A percentile compares a stretch with the other conserved stretches of the same genome.
Evolutionary conservation across 2,113 vertebrate species (phyloP).

Genomic region (Lichenostomus cassidix): DNA sequence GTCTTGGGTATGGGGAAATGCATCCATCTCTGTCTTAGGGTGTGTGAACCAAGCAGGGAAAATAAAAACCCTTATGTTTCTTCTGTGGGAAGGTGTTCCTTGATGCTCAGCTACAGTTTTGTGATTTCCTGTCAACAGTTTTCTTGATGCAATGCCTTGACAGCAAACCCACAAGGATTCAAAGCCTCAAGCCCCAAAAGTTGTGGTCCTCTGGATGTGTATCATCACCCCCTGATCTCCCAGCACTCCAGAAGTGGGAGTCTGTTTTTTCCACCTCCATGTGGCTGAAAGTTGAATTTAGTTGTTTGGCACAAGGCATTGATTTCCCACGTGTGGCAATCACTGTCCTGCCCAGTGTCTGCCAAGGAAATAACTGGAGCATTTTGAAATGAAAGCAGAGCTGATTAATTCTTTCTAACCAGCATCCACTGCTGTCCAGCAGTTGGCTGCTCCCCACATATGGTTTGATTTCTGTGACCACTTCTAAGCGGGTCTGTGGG

Average conservation of each 20-base stretch:
- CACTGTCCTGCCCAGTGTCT: neutral
- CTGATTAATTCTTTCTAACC: neutral
- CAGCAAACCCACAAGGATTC: neutral
- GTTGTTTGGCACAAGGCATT: neutral
- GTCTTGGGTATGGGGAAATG: neutral
- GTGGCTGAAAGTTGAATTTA: neutral
- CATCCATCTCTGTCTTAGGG: neutral
- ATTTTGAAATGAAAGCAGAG: neutral
- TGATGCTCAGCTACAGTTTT: neutral
- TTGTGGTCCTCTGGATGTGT: neutral
- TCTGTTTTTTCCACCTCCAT: neutral
- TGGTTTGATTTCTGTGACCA: fast-evolving
- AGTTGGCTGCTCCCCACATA: neutral
- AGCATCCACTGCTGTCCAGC: neutral
- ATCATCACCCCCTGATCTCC: neutral
- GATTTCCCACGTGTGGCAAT: fast-evolving
- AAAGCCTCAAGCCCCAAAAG: neutral
- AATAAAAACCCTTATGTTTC: neutral
- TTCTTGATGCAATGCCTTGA: neutral
- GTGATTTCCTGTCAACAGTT: neutral
- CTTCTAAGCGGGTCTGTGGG: neutral
- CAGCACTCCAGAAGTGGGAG: neutral
- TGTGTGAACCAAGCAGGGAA: neutral
- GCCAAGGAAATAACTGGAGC: neutral
- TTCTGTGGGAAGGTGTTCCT: neutral